Evolutionary conservation across 2,888 invertebrate genomes (phyloP).

Genomic region (Argyresthia albistria): DNA sequence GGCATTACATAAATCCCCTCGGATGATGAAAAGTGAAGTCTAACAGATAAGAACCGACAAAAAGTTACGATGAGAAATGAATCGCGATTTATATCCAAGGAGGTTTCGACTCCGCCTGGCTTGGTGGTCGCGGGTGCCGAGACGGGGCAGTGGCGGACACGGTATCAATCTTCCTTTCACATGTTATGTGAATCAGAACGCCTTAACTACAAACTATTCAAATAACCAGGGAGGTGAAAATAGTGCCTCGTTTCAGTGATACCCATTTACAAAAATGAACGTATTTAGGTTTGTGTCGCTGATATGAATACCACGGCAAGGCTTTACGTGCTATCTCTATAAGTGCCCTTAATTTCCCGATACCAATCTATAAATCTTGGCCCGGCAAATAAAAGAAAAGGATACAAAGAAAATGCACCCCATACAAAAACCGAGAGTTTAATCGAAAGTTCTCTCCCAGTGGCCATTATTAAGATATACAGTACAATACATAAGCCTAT

Average conservation of each 20-base stretch:
- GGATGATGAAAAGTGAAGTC: conserved; percentile 75
- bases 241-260: too few relatives aligned
- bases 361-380: conserved; percentile 1
- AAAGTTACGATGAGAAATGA: conserved; percentile 75
- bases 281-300: too few relatives aligned
- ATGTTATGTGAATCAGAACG: conserved; percentile 1
- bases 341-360: not conserved
- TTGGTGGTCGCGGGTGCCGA: conserved; percentile 8
- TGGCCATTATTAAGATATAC: conserved; percentile 72
- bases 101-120: conserved; percentile 1
- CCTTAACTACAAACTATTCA: too few relatives aligned
- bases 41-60: conserved; percentile 75
- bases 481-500: conserved; percentile 74
- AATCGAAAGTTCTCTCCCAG: conserved; percentile 67
- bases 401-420: conserved; percentile 23
- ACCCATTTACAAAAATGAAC: too few relatives aligned
- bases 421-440: conserved; percentile 45
- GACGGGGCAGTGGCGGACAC: conserved; percentile 13
- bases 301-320: too few relatives aligned
- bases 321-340: too few relatives aligned
- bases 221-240: too few relatives aligned
- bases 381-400: conserved; percentile 14
- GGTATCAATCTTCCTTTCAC: conserved; percentile 14
- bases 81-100: conserved; percentile 65
- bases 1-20: conserved; percentile 74